A percentile compares a stretch with the other conserved stretches of the same genome.
Evolutionary conservation across 2,888 invertebrate genomes (phyloP).

Genomic region (Druceiella hillmani): DNA sequence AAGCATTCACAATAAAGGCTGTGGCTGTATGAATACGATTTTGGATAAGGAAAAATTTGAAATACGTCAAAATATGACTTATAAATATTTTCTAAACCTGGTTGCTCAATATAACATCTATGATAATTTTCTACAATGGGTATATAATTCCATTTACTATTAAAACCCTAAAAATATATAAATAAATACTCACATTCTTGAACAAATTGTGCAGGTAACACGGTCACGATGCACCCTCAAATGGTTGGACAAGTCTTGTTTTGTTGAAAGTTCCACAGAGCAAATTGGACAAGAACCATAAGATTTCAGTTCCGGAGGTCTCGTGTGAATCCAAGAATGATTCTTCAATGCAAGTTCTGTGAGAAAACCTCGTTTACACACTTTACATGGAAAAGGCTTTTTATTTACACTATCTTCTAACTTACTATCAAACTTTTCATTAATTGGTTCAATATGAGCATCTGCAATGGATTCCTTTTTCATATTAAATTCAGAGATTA

Average conservation of each 20-base stretch:
- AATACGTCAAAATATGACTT: too few species aligned
- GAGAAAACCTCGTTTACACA: conserved; percentile 50
- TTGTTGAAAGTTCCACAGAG: conserved; percentile 54
- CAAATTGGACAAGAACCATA: conserved; percentile 57
- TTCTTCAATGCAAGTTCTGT: conserved; percentile 56
- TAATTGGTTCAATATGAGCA: conserved; percentile 17
- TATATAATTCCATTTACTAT: too few species aligned
- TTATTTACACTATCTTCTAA: conserved; percentile 26
- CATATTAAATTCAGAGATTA: conserved; percentile 13
- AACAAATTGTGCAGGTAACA: conserved; percentile 61
- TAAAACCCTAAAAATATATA: too few species aligned
- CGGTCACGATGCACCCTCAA: conserved; percentile 57
- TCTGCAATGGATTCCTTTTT: conserved; percentile 15
- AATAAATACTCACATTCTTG: conserved; percentile 54
- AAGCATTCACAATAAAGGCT: too few species aligned
- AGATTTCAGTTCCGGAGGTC: conserved; percentile 30
- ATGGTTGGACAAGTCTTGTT: conserved; percentile 59
- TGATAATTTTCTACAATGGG: too few species aligned
- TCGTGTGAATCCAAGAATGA: conserved; percentile 54
- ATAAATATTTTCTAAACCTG: too few species aligned
- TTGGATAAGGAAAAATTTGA: too few species aligned
- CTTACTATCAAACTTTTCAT: conserved; percentile 24
- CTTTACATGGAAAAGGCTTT: conserved; percentile 51
- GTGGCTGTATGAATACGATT: too few species aligned
- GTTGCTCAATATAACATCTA: too few species aligned